These are phyloP conservation scores for Drepana arcuata DNA, from an alignment of 1,140 invertebrate genomes.

Conservation along the genomic window DNA sequence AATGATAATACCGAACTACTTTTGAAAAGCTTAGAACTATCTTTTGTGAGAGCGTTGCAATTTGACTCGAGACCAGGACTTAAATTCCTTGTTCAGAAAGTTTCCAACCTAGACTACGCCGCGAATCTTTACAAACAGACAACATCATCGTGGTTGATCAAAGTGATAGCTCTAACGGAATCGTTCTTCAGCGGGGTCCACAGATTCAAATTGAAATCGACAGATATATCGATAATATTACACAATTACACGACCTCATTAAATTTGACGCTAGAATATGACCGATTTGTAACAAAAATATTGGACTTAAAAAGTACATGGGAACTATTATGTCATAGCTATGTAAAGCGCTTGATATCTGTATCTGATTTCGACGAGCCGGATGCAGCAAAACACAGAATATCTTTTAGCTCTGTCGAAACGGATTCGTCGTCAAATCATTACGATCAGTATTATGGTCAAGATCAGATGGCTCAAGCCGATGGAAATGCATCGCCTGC, in stretches of 20 bases:
- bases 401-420: constrained; percentile 57
- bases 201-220: constrained; percentile 74
- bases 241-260: constrained; percentile 70
- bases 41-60: constrained; percentile 84
- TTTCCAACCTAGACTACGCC: constrained; percentile 87
- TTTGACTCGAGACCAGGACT: constrained; percentile 92
- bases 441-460: constrained; percentile 63
- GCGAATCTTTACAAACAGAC: constrained; percentile 94
- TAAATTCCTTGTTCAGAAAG: constrained; percentile 95
- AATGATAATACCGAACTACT: constrained; percentile 77
- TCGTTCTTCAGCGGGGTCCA: constrained; percentile 79
- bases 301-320: constrained; percentile 74
- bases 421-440: constrained; percentile 64
- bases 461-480: constrained; percentile 25
- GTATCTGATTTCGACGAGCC: constrained; percentile 59
- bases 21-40: constrained; percentile 84
- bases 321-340: constrained; percentile 73
- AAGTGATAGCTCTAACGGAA: constrained; percentile 89
- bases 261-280: constrained; percentile 71
- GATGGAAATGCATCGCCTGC: too few species aligned
- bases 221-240: constrained; percentile 78
- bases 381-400: constrained; percentile 46
- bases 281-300: constrained; percentile 72
- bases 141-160: constrained; percentile 91
- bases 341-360: constrained; percentile 56